These are phyloP conservation scores for Lagenorhynchus albirostris DNA, from an alignment of 2,113 vertebrate genomes.

Conservation along the genomic window DNA sequence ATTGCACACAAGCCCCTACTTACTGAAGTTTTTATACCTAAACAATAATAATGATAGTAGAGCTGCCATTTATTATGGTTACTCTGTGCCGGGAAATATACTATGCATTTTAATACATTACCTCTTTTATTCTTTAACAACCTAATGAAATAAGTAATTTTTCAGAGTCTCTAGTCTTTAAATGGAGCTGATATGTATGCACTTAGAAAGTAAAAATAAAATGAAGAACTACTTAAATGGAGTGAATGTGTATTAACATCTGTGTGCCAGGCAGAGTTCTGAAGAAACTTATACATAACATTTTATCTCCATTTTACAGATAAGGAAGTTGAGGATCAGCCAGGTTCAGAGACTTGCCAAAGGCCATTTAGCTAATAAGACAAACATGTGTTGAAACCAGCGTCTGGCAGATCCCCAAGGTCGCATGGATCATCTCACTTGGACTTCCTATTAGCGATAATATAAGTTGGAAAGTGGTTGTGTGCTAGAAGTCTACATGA, in stretches of 20 bases:
- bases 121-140: constrained; percentile 13
- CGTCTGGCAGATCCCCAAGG: not conserved
- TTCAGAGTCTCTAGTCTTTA: not conserved
- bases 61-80: not conserved
- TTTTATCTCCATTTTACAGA: constrained; percentile 51
- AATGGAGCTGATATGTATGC: not conserved
- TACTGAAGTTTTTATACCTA: not conserved
- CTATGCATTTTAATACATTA: not conserved
- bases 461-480: not conserved
- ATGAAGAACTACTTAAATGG: not conserved
- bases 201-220: not conserved
- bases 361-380: not conserved
- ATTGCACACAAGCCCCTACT: not conserved
- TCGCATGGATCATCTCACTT: not conserved
- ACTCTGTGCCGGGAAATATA: not conserved
- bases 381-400: not conserved
- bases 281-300: not conserved
- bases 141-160: not conserved
- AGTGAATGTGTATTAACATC: not conserved
- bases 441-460: not conserved
- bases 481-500: not conserved
- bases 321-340: constrained; percentile 25
- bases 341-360: constrained; percentile 37
- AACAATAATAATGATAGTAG: not conserved
- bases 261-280: not conserved